Evolutionary conservation across 2,888 invertebrate genomes (phyloP).

Genomic region (Pseudococcus viburni): DNA sequence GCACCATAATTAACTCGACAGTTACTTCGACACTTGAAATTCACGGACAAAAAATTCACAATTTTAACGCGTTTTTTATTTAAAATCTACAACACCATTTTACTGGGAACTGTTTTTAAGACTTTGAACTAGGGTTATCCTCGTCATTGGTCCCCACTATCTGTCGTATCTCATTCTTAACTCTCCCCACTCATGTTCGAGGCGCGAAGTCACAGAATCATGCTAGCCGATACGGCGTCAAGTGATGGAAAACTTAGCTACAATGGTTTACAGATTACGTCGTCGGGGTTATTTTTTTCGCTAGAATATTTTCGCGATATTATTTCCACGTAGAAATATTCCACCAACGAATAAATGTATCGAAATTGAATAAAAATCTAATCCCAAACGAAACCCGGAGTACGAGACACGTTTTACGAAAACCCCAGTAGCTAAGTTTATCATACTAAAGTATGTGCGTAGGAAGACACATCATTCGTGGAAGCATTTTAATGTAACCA

Average conservation of each 20-base stretch:
- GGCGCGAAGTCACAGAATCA: conserved; percentile 68
- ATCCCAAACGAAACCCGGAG: neutral
- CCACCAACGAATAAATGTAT: neutral
- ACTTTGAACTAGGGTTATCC: conserved; percentile 65
- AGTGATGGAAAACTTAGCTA: conserved; percentile 63
- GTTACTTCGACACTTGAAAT: neutral
- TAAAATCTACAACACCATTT: conserved; percentile 63
- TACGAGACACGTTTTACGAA: neutral
- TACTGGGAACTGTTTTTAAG: conserved; percentile 64
- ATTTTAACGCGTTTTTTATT: conserved; percentile 23
- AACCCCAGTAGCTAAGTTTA: conserved; percentile 49
- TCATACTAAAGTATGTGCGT: conserved; percentile 66
- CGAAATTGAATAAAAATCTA: neutral
- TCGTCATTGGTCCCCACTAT: conserved; percentile 65
- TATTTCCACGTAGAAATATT: neutral
- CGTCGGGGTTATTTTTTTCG: neutral
- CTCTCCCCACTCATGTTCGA: conserved; percentile 64
- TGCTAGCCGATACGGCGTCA: conserved; percentile 67
- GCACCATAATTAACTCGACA: conserved; percentile 24
- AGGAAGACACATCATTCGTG: conserved; percentile 65
- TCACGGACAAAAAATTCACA: neutral
- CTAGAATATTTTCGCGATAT: neutral
- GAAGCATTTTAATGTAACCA: conserved; percentile 52
- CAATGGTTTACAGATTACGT: neutral
- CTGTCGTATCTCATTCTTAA: conserved; percentile 67